A percentile compares a stretch with the other conserved stretches of the same genome.
Conservation (phyloP, 1,140 invertebrate species). For the Dendroctonus ponderosae region DNA sequence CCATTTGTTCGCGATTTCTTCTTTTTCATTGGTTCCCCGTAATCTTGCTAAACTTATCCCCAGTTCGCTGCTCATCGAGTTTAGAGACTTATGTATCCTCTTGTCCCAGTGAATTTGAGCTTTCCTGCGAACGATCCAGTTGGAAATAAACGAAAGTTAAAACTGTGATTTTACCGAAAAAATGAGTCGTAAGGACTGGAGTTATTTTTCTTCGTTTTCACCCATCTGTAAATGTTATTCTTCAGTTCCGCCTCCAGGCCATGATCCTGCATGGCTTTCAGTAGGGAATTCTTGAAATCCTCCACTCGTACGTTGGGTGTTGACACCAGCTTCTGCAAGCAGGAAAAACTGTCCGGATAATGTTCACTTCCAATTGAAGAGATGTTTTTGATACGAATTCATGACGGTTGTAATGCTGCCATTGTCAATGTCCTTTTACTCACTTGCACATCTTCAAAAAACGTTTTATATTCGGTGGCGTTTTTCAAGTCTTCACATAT, state of each 20-base stretch:
- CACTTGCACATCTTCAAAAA: conserved; percentile 66
- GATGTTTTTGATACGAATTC: too few species aligned
- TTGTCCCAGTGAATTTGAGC: conserved; percentile 90
- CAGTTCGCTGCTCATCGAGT: conserved; percentile 91
- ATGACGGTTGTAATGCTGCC: too few species aligned
- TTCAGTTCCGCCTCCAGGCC: conserved; percentile 76
- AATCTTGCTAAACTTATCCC: conserved; percentile 75
- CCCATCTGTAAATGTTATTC: conserved; percentile 81
- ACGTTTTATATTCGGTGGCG: conserved; percentile 62
- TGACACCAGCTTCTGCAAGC: conserved; percentile 68
- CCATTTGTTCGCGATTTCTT: conserved; percentile 70
- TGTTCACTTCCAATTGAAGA: neutral
- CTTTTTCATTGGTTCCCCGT: conserved; percentile 65
- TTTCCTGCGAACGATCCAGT: conserved; percentile 56
- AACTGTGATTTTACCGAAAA: conserved; percentile 40
- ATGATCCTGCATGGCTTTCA: conserved; percentile 69
- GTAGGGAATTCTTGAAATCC: conserved; percentile 73
- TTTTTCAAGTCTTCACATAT: conserved; percentile 62
- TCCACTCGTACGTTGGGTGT: conserved; percentile 68
- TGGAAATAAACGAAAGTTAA: neutral
- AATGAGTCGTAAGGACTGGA: conserved; percentile 45
- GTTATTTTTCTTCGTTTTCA: conserved; percentile 53
- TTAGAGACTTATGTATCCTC: conserved; percentile 89
- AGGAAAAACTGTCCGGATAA: conserved; percentile 4
- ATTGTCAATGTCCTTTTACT: neutral